Percentiles rank a stretch among this genome's conserved stretches.
phyloP scores from a whole-genome alignment of 2,113 vertebrate genomes.

The Vidua macroura region DNA sequence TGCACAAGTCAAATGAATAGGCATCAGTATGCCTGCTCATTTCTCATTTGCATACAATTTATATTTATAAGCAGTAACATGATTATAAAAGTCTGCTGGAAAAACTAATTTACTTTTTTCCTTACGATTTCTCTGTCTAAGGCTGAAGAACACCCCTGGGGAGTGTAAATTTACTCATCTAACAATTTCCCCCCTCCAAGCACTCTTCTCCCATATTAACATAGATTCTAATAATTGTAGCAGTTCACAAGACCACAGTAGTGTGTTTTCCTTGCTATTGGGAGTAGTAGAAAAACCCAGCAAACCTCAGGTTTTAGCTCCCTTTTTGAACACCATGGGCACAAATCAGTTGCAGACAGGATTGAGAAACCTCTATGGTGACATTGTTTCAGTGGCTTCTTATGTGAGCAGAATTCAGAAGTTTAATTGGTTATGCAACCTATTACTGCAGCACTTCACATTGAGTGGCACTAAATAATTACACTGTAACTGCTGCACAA shows the following conservation, averaged over 20 bases:
- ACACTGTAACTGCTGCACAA: constrained; percentile 26
- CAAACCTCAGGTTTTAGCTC: not conserved
- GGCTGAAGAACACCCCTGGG: not conserved
- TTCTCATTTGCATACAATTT: not conserved
- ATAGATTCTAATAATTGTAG: not conserved
- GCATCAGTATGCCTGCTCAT: not conserved
- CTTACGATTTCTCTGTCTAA: not conserved
- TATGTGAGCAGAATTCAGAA: constrained; percentile 17
- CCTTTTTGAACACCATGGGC: not conserved
- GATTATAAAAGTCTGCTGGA: not conserved
- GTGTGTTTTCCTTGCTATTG: not conserved
- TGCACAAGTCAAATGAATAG: not conserved
- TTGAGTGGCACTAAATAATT: constrained; percentile 48
- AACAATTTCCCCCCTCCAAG: not conserved
- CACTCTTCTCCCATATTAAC: not conserved
- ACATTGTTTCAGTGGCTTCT: not conserved
- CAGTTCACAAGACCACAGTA: not conserved
- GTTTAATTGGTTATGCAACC: constrained; percentile 18
- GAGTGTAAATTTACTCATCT: not conserved
- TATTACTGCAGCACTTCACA: constrained; percentile 1
- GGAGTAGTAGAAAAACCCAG: not conserved
- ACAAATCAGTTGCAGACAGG: not conserved
- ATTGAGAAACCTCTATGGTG: constrained; percentile 8
- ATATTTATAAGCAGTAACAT: not conserved
- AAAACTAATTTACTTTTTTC: not conserved